These are phyloP conservation scores for Cynoglossus semilaevis DNA, from an alignment of 2,113 vertebrate genomes.

Conservation along the genomic window DNA sequence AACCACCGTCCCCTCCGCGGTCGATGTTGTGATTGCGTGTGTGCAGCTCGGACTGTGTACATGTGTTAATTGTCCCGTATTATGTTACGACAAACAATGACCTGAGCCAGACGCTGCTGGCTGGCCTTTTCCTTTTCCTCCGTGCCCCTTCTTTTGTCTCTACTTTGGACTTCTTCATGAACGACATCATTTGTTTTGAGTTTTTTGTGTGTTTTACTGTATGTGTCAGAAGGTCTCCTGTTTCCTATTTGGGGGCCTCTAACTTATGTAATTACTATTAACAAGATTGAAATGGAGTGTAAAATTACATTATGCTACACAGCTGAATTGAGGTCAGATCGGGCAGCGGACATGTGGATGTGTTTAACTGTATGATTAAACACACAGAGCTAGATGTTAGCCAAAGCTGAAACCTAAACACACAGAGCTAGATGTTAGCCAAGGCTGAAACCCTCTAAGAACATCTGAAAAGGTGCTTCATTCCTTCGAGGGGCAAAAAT, in stretches of 20 bases:
- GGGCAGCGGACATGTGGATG: slow-evolving; percentile 26
- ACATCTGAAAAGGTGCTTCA: too few species aligned
- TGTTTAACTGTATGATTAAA: slow-evolving; percentile 26
- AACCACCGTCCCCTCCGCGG: too few species aligned
- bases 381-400: too few species aligned
- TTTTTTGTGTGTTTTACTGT: not conserved
- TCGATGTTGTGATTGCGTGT: slow-evolving; percentile 16
- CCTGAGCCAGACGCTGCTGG: slow-evolving; percentile 30
- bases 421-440: too few species aligned
- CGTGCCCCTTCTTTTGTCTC: not conserved
- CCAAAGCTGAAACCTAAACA: too few species aligned
- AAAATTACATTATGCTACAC: slow-evolving; percentile 4
- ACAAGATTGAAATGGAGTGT: slow-evolving; percentile 26
- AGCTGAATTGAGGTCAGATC: slow-evolving; percentile 40
- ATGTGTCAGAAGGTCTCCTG: slow-evolving; percentile 33
- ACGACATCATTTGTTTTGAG: not conserved
- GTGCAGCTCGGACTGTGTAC: slow-evolving; percentile 32
- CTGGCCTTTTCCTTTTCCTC: slow-evolving; percentile 1
- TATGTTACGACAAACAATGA: slow-evolving; percentile 53
- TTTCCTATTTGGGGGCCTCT: slow-evolving; percentile 14
- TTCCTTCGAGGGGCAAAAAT: too few species aligned
- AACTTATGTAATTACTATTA: slow-evolving; percentile 38
- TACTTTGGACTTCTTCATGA: slow-evolving; percentile 11
- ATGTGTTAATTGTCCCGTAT: slow-evolving; percentile 59
- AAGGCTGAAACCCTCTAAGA: too few species aligned